A percentile compares a stretch with the other conserved stretches of the same genome.
These are phyloP conservation scores for Camponotus floridanus DNA, from an alignment of 1,140 invertebrate species.

Conservation along the genomic window DNA sequence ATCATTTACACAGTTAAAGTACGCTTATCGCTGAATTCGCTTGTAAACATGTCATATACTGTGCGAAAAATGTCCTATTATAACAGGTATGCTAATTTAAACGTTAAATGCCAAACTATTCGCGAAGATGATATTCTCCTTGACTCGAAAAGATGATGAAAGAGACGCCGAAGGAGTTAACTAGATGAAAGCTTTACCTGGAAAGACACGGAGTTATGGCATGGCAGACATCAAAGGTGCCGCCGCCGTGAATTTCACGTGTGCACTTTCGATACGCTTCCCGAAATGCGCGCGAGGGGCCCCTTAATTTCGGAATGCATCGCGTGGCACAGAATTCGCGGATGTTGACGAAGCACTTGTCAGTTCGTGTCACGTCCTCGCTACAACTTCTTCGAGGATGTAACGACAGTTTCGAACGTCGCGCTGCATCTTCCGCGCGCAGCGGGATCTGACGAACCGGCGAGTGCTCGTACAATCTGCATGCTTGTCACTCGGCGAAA, in stretches of 20 bases:
- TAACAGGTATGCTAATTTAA: constrained; percentile 33
- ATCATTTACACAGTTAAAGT: constrained; percentile 19
- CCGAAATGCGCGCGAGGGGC: constrained; percentile 19
- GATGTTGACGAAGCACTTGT: constrained; percentile 78
- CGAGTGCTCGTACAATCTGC: constrained; percentile 46
- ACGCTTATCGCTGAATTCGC: constrained; percentile 9
- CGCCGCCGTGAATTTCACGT: constrained; percentile 39
- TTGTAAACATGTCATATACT: constrained; percentile 25
- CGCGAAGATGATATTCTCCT: neutral
- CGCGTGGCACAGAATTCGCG: constrained; percentile 65
- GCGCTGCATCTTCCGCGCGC: constrained; percentile 38
- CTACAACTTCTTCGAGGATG: constrained; percentile 43
- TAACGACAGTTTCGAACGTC: constrained; percentile 55
- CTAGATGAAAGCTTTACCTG: constrained; percentile 6
- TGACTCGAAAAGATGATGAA: constrained; percentile 31
- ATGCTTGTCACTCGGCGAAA: constrained; percentile 25
- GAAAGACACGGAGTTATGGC: constrained; percentile 17
- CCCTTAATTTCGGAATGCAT: constrained; percentile 67
- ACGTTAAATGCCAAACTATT: constrained; percentile 40
- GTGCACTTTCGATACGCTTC: constrained; percentile 47
- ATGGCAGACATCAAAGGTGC: constrained; percentile 43
- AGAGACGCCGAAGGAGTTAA: constrained; percentile 9
- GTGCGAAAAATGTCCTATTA: constrained; percentile 32
- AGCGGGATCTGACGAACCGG: constrained; percentile 40
- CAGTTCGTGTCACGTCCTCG: constrained; percentile 73